These are phyloP conservation scores for Pseudachorutes palmiensis DNA, from an alignment of 1,140 invertebrate species.

Conservation along the genomic window DNA sequence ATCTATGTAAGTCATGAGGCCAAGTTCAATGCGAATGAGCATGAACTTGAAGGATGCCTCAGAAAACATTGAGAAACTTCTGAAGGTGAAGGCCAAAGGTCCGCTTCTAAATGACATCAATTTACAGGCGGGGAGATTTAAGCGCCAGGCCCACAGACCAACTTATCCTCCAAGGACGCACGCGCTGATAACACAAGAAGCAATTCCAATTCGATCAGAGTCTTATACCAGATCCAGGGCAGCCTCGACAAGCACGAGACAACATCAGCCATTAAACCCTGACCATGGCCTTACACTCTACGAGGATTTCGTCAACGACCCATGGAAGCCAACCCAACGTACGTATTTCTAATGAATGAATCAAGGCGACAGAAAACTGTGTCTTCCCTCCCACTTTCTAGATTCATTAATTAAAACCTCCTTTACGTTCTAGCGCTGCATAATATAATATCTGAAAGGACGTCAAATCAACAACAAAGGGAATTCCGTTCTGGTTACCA, in stretches of 20 bases:
- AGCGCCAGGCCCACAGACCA: background rate
- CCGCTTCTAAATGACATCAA: no score
- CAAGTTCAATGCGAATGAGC: no score
- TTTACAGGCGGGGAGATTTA: no score
- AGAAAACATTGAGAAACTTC: no score
- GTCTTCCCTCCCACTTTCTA: background rate
- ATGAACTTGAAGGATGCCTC: no score
- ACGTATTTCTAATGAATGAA: background rate
- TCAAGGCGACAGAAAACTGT: background rate
- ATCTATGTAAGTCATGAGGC: no score
- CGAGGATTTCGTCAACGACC: slow-evolving; percentile 3
- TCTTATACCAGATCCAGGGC: background rate
- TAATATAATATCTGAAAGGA: background rate
- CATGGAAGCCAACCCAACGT: slow-evolving; percentile 1
- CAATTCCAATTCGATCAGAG: background rate
- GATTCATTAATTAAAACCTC: background rate
- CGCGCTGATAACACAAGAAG: background rate
- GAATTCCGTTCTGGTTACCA: background rate
- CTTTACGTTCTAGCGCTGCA: background rate
- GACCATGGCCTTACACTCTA: background rate
- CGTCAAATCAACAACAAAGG: background rate
- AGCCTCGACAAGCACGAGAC: background rate
- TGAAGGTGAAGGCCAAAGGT: no score
- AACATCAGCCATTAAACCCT: background rate
- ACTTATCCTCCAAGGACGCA: background rate